Base-by-base conservation (phyloP, 2,888 invertebrate genomes). In the Eugnorisma glareosa region DNA sequence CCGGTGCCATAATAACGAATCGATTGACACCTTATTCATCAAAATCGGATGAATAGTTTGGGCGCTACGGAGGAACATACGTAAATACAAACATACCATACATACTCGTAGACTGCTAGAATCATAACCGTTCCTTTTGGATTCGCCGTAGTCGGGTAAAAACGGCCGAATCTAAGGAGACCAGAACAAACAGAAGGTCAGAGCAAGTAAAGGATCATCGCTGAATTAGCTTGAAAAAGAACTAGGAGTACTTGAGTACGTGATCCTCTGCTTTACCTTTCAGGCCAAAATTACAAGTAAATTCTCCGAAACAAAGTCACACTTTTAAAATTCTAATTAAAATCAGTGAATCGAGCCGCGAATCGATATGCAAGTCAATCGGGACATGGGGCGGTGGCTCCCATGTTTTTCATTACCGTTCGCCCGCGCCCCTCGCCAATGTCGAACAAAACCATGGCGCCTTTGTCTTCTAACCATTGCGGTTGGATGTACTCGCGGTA, bases 321-420 rank as follows among this genome's bases (percentile, higher is more conserved):
- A 70, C 31, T 68, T 82, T 75, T 67, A 54, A 82, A 83, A 83
- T 69, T 72, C 59, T 86, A 86, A 86, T 83, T 86, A 84, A 84
- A 84, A 74, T 48, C 80, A 84, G 74, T 71, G 75, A 84, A 87
- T 89, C 70, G 67, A 70, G 71, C 45, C 59, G 74, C 77, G 73
- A 82, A 85, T 89, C 89, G 85, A 87, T 82, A 73, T 83, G 79
- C 77, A 79, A 85, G 82, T 85, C 84, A 88, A 80, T 87, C 86
- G 86, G 87, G 86, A 85, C 85, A 87, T 72, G 88, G 89, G 90
- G 91, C 72, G 87, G 83, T 83, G 86, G 87, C 83, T 89, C 91
- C 92, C 92, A 93, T 93, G 94, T 95, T 96, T 96, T 95, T 95
- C 96, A 96, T 96, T 96, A 95, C 93, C 92, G 90, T 86, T 63